A percentile compares a stretch with the other conserved stretches of the same genome.
These are phyloP conservation scores for Belonocnema kinseyi DNA, from an alignment of 1,140 invertebrate genomes.

Conservation along the genomic window DNA sequence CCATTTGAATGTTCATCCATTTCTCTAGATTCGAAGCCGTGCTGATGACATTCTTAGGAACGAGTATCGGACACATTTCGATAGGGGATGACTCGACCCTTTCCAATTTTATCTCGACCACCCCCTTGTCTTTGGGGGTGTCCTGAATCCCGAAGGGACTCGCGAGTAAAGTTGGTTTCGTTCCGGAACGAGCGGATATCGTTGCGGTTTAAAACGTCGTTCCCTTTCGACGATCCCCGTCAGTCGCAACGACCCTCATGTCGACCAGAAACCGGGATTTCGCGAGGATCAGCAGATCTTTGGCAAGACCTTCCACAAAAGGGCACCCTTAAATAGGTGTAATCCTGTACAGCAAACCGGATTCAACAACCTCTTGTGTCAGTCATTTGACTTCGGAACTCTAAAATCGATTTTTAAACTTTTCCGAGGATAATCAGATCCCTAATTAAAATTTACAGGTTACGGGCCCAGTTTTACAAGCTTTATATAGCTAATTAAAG, in stretches of 20 bases:
- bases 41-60: slow-evolving; percentile 31
- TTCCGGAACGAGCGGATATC: slow-evolving; percentile 68
- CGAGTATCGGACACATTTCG: slow-evolving; percentile 19
- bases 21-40: slow-evolving; percentile 18
- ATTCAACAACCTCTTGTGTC: not conserved
- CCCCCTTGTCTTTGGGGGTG: slow-evolving; percentile 57
- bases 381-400: not conserved
- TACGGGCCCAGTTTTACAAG: too few relatives aligned
- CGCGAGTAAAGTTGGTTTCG: slow-evolving; percentile 52
- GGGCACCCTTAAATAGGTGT: slow-evolving; percentile 24
- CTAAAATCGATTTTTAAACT: not conserved
- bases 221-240: slow-evolving; percentile 60
- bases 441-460: too few relatives aligned
- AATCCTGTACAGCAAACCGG: slow-evolving; percentile 5
- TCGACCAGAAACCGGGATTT: slow-evolving; percentile 56
- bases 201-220: slow-evolving; percentile 74
- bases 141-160: slow-evolving; percentile 59
- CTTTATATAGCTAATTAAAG: too few relatives aligned
- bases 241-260: slow-evolving; percentile 56
- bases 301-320: slow-evolving; percentile 44
- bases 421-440: not conserved
- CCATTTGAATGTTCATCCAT: slow-evolving; percentile 29
- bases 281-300: slow-evolving; percentile 66
- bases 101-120: slow-evolving; percentile 64
- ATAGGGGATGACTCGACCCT: slow-evolving; percentile 40